Percentiles rank a stretch among this genome's conserved stretches.
Evolutionary conservation across 1,140 invertebrate genomes (phyloP).

Genomic region (Mamestra configurata): DNA sequence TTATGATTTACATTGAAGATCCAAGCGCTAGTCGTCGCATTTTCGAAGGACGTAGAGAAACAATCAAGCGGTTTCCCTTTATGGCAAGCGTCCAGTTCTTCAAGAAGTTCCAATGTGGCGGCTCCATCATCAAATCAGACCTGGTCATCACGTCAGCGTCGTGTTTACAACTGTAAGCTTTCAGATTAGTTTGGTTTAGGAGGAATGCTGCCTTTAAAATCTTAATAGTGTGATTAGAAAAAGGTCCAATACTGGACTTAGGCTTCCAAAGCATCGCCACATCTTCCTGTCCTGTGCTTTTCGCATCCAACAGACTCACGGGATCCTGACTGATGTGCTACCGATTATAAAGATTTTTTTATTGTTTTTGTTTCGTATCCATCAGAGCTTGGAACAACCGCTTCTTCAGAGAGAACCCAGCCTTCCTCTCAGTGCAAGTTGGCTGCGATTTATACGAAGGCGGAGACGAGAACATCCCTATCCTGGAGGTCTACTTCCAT

Average conservation of each 20-base stretch:
- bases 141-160: slow-evolving; percentile 56
- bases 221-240: no score
- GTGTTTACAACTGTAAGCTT: slow-evolving; percentile 56
- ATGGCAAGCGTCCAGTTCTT: slow-evolving; percentile 78
- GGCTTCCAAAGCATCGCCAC: no score
- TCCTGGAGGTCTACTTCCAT: slow-evolving; percentile 75
- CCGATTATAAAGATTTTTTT: no score
- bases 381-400: slow-evolving; percentile 79
- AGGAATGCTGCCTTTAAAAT: background rate
- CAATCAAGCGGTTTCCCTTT: slow-evolving; percentile 77
- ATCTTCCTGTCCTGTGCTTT: no score
- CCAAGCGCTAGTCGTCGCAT: slow-evolving; percentile 66
- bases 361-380: slow-evolving; percentile 34
- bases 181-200: background rate
- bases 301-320: no score
- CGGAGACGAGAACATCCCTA: slow-evolving; percentile 72
- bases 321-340: no score
- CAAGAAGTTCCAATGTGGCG: slow-evolving; percentile 75
- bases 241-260: no score
- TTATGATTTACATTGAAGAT: slow-evolving; percentile 6
- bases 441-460: slow-evolving; percentile 70
- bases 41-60: slow-evolving; percentile 68
- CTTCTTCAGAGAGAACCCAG: slow-evolving; percentile 79
- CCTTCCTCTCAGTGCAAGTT: slow-evolving; percentile 73
- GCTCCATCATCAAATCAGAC: slow-evolving; percentile 65